phyloP scores from a whole-genome alignment of 2,888 invertebrate species.

The Mongoloraphidia duomilia region DNA sequence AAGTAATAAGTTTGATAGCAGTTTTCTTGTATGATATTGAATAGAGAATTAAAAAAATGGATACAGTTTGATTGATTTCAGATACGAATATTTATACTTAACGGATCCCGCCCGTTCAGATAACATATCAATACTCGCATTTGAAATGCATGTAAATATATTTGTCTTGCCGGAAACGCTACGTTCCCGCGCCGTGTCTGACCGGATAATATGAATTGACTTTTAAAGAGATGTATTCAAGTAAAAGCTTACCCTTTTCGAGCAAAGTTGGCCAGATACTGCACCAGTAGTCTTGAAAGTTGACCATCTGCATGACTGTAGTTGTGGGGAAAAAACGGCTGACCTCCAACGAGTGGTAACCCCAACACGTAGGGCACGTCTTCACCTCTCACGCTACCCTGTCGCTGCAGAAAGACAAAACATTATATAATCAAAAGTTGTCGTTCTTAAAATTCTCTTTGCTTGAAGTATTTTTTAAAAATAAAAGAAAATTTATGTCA shows the following conservation, averaged over 20 bases:
- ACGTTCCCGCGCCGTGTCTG: too few species aligned
- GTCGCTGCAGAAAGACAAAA: slow-evolving; percentile 37
- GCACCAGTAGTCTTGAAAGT: slow-evolving; percentile 64
- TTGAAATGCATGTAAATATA: too few species aligned
- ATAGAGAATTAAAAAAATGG: too few species aligned
- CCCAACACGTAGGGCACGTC: slow-evolving; percentile 77
- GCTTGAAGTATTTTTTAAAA: neutral
- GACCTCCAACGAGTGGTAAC: slow-evolving; percentile 52
- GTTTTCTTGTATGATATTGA: too few species aligned
- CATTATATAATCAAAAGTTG: neutral
- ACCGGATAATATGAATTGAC: too few species aligned
- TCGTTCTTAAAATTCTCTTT: neutral
- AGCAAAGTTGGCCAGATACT: slow-evolving; percentile 77
- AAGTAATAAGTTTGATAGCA: too few species aligned
- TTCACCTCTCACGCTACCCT: slow-evolving; percentile 73
- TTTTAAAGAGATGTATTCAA: neutral
- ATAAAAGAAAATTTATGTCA: neutral
- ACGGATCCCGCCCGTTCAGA: too few species aligned
- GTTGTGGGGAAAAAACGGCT: slow-evolving; percentile 56
- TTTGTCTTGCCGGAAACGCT: too few species aligned
- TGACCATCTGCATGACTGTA: slow-evolving; percentile 64
- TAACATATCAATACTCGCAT: too few species aligned
- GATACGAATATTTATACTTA: too few species aligned
- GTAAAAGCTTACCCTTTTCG: slow-evolving; percentile 59
- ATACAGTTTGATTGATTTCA: too few species aligned